Base-by-base conservation (phyloP, 2,797 vertebrate genomes). In the Myotis daubentonii region DNA sequence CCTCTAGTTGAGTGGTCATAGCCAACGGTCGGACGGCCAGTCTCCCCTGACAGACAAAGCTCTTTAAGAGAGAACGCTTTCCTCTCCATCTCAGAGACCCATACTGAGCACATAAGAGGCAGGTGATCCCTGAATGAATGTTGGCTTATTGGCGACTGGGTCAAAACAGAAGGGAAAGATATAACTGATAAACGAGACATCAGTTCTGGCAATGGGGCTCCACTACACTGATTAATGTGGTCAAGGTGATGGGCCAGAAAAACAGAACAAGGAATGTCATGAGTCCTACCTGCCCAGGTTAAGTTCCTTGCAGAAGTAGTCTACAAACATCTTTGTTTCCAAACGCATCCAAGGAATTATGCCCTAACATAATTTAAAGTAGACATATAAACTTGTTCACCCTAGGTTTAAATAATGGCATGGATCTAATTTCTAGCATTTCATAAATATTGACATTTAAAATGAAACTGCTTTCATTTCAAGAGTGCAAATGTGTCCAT, bases 401-500 rank as follows among this genome's bases (percentile, higher is more conserved):
- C 23, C 6, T 71, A 65, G 16, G 15, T 68, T 91, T 89, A 92
- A 95, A 90, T 20, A 57, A 15, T 65, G 49, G 25, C 30, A 72
- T 70, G 8, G 20, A 79, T 68, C 22, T n/a, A 53, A 49, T 84
- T 87, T 82, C 66, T 85, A 60, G 25, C 49, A 66, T 65, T n/a
- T 70, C 33, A 0, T 82, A 95, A 95, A 90, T 86, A 93, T 0
- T 97, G 72, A 91, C 78, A 90, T 70, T 93, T 66, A 23, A 87
- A 96, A 74, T 17, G 4, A 93, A 95, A 92, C n/a, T n/a, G 66
- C 53, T 81, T 93, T 70, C 62, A 88, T 68, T 90, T 90, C 22
- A 60, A 47, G 62, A 17, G 78, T 74, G 74, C 68, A 51, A 78
- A 66, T 72, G 22, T 41, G 44, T 62, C 72, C 11, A 88, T 49